phyloP scores from a whole-genome alignment of 2,888 invertebrate species.

The Lymantria dispar region DNA sequence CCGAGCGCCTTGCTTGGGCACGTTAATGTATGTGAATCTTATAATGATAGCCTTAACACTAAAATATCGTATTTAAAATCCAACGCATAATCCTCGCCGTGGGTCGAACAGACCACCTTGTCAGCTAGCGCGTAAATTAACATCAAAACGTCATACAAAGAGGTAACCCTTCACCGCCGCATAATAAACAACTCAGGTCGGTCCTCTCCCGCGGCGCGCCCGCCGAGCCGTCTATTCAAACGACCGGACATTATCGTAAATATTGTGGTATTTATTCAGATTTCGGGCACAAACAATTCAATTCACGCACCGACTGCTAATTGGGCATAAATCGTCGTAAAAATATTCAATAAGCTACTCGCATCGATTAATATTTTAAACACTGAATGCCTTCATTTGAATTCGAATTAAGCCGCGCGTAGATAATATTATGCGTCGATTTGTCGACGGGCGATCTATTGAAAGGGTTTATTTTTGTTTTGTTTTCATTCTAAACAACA shows the following conservation, averaged over 20 bases:
- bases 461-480: constrained; percentile 49
- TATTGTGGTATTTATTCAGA: constrained; percentile 80
- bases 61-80: constrained; percentile 71
- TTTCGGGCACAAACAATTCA: constrained; percentile 80
- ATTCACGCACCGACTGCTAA: constrained; percentile 78
- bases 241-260: constrained; percentile 77
- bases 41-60: constrained; percentile 68
- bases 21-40: constrained; percentile 28
- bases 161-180: constrained; percentile 73
- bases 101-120: constrained; percentile 70
- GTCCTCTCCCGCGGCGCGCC: constrained; percentile 61
- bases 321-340: constrained; percentile 78
- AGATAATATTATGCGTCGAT: constrained; percentile 61
- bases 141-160: constrained; percentile 75
- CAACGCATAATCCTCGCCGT: constrained; percentile 33
- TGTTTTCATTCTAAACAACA: constrained; percentile 34
- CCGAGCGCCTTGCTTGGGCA: constrained; percentile 1
- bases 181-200: constrained; percentile 58
- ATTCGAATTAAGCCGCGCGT: constrained; percentile 66
- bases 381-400: constrained; percentile 70
- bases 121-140: constrained; percentile 66
- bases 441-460: constrained; percentile 52
- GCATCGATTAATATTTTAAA: constrained; percentile 74
- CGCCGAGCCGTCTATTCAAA: constrained; percentile 66
- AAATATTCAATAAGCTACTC: constrained; percentile 77